phyloP scores from a whole-genome alignment of 2,888 invertebrate species.

The Morpho achilles region DNA sequence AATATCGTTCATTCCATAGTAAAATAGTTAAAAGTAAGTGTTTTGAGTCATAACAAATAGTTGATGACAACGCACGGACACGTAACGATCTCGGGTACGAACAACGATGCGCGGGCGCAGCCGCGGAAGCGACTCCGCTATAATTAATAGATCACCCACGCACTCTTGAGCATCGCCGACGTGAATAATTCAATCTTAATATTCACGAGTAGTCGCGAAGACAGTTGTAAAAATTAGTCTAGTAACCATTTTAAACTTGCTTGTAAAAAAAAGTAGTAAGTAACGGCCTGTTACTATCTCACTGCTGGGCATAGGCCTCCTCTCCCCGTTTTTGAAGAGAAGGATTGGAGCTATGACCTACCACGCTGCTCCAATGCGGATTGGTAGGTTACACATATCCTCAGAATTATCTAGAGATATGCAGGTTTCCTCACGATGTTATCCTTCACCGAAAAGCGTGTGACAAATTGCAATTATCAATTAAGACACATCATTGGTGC shows the following conservation, averaged over 20 bases:
- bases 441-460: no score
- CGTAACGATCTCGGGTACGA: slow-evolving; percentile 22
- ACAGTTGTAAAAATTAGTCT: not conserved
- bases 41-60: slow-evolving; percentile 25
- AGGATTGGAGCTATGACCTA: no score
- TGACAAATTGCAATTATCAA: no score
- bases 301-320: no score
- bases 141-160: slow-evolving; percentile 54
- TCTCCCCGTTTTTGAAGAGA: no score
- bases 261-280: no score
- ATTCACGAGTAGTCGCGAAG: slow-evolving; percentile 17
- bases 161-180: slow-evolving; percentile 43
- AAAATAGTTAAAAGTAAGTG: not conserved
- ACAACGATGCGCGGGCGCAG: slow-evolving; percentile 40
- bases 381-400: no score
- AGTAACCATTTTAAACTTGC: not conserved
- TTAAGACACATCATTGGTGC: no score
- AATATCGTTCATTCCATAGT: not conserved
- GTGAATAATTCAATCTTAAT: slow-evolving; percentile 28
- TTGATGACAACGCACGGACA: slow-evolving; percentile 24
- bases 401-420: no score
- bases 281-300: no score
- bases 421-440: no score
- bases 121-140: slow-evolving; percentile 39
- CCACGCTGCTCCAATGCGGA: no score